These are phyloP conservation scores for Heliconius ismenius DNA, from an alignment of 2,888 invertebrate species.

Conservation along the genomic window DNA sequence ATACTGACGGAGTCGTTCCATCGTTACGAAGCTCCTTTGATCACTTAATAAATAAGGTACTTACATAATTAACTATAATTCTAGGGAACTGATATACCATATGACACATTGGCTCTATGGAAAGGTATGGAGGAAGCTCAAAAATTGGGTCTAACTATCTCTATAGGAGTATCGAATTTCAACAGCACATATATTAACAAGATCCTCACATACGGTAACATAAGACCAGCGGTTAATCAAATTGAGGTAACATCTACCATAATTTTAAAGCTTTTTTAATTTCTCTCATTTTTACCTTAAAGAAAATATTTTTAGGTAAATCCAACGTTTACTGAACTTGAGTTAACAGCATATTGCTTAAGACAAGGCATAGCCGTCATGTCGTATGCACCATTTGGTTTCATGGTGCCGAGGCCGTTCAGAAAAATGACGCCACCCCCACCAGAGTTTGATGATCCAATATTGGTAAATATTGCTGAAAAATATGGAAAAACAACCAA, in stretches of 20 bases:
- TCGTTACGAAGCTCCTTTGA: slow-evolving; percentile 54
- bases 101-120: slow-evolving; percentile 82
- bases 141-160: slow-evolving; percentile 83
- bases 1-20: slow-evolving; percentile 47
- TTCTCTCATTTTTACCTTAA: not conserved
- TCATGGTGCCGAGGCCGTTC: slow-evolving; percentile 25
- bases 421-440: slow-evolving; percentile 9
- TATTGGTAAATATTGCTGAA: slow-evolving; percentile 78
- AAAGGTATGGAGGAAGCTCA: slow-evolving; percentile 86
- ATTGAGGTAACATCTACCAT: slow-evolving; percentile 59
- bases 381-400: slow-evolving; percentile 31
- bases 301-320: slow-evolving; percentile 21
- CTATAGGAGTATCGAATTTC: slow-evolving; percentile 90
- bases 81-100: slow-evolving; percentile 2
- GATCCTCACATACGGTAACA: slow-evolving; percentile 77
- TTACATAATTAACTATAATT: not conserved
- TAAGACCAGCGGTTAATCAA: slow-evolving; percentile 84
- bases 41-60: not conserved
- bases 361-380: slow-evolving; percentile 26
- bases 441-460: slow-evolving; percentile 49
- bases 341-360: slow-evolving; percentile 32
- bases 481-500: slow-evolving; percentile 84
- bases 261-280: not conserved
- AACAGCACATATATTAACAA: slow-evolving; percentile 86
- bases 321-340: slow-evolving; percentile 28